Evolutionary conservation across 2,888 invertebrate species (phyloP), one percentile per base, ranked within the genome.

Genomic region (Trypoxylon attenuatum): DNA sequence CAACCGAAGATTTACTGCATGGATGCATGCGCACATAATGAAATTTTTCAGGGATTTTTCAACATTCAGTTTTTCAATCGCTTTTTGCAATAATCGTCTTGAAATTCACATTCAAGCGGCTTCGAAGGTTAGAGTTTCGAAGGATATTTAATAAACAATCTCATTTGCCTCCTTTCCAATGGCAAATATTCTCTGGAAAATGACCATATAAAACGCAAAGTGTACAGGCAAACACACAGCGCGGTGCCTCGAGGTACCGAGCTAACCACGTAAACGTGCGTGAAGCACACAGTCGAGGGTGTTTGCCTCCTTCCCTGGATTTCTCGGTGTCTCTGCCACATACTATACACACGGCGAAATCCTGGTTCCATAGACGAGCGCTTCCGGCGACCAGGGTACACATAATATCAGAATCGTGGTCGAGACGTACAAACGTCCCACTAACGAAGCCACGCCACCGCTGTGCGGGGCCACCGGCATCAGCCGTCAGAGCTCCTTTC

Each of bases 361-460:
- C 13, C 18, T 23, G 27, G 25, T 54, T 16, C n/a, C 15, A n/a
- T n/a, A n/a, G n/a, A n/a, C n/a, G n/a, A n/a, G n/a, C n/a, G n/a
- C n/a, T n/a, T n/a, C n/a, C n/a, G n/a, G n/a, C n/a, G n/a, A n/a
- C n/a, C 19, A 43, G 22, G 15, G 29, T 22, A 43, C 41, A 43
- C 43, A 39, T 53, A 62, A 69, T 64, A 62, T 67, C 22, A 21
- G 22, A 60, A 57, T 73, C 46, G 50, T 33, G 39, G 23, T 23
- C 15, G 43, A 50, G 33, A 33, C 33, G 42, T 53, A 51, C 51
- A 51, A 64, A 56, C 51, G 49, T 47, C 53, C 27, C 27, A 47
- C 69, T 68, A 71, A 77, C 71, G 62, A 71, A 71, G 63, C 57
- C 41, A 22, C 33, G 29, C 41, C 18, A 23, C 13, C n/a, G 10